These are phyloP conservation scores for Ashinkailepas kermadecensis DNA, from an alignment of 2,888 invertebrate species.

Conservation along the genomic window DNA sequence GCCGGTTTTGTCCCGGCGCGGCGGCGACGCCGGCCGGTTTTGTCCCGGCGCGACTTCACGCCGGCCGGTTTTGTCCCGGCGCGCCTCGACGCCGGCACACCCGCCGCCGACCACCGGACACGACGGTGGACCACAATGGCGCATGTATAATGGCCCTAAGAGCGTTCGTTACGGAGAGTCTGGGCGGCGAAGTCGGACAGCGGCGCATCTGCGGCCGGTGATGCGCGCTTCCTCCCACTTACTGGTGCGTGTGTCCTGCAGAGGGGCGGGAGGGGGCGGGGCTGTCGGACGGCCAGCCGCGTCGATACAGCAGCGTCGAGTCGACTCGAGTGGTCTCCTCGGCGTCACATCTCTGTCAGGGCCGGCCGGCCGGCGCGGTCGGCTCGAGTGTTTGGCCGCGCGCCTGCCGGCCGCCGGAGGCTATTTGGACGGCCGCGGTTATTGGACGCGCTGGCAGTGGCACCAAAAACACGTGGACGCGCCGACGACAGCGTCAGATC, in stretches of 20 bases:
- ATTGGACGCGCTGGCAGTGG: neutral
- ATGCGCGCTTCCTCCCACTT: constrained; percentile 1
- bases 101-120: no score
- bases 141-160: constrained; percentile 5
- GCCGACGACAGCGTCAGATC: neutral
- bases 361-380: neutral
- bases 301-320: no score
- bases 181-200: neutral
- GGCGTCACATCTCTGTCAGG: no score
- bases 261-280: neutral
- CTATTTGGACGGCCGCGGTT: neutral
- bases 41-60: no score
- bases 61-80: no score
- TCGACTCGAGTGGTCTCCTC: no score
- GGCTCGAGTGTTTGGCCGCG: constrained; percentile 7
- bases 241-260: neutral
- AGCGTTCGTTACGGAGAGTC: neutral
- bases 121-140: neutral
- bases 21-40: no score
- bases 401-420: neutral
- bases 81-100: no score
- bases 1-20: no score
- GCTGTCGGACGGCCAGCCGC: neutral
- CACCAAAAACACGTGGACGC: neutral
- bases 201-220: neutral